Base-by-base conservation (phyloP, 2,797 vertebrate species). In the Pangasius larnaudii region DNA sequence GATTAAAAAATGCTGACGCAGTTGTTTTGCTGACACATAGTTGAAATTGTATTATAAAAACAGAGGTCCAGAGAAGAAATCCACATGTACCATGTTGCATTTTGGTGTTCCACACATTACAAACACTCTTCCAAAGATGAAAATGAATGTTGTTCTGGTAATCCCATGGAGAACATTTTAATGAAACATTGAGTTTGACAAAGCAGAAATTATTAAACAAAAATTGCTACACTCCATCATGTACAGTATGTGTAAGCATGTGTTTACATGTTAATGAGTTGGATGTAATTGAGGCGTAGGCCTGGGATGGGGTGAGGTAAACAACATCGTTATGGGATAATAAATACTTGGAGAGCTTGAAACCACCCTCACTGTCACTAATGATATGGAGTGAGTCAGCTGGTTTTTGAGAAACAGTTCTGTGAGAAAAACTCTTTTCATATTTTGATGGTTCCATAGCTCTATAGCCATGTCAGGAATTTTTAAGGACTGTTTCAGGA, bases 251-350 rank as follows among this genome's bases (percentile, higher is more conserved):
- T 18, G 27, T 77, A 49, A 75, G 22, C 3, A 30, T 30, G 14
- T 85, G 36, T 39, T 72, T 56, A 27, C 16, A 61, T 42, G 6
- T 78, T 46, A 75, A 77, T 51, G 74, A 30, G 5, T 8, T 77
- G 72, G 46, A 13, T 49, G 2, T 77, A n/a, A 49, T 49, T 49
- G 24, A 72, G 7, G 74, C 58, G 4, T 56, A 56, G 46, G 4
- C 13, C 19, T 63, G 39, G 24, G 49, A 79, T 82, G 33, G 19
- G 24, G 58, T 59, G 58, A 24, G 58, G 58, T 86, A 46, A 18
- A 24, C 69, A 87, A 6, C 72, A 77, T 83, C 30, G 39, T 42
- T 51, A 27, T 84, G 69, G 82, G 63, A 88, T 46, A 58, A 80
- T 88, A 39, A 59, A 58, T 19, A 81, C 58, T 59, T 59, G 58